Base-by-base conservation (phyloP, 1,140 invertebrate genomes). In the Harlomillsia oculata region DNA sequence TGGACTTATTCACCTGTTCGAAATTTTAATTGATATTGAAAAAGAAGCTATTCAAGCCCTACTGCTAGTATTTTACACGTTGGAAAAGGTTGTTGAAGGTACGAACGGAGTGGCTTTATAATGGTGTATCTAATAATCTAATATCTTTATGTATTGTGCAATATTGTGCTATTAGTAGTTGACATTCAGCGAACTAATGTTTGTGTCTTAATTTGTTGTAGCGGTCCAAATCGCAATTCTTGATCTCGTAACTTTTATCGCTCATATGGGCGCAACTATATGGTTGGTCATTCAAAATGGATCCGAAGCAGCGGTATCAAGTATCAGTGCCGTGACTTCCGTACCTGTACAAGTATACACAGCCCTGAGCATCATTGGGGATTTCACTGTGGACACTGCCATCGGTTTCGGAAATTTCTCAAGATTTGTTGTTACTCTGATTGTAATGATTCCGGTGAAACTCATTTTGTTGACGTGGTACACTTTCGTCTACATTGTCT, bases 301-400 rank as follows among this genome's bases (percentile, higher is more conserved):
- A 14, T 36, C 32, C 16, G 14, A 5, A 11, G 29, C 16, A 34
- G 16, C 32, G 23, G 20, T 18, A 26, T 5, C n/a, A 21, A 48
- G 29, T 16, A n/a, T 49, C 6, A 32, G 30, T 21, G 30, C 34
- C n/a, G 41, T 60, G 18, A 36, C 28, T 21, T 18, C 37, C 25
- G 28, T 62, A 32, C 60, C 60, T 3, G 21, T 18, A 11, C 60
- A 62, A 46, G n/a, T 62, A 6, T 39, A 34, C 14, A 20, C 32
- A 39, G 56, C 60, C 0, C 32, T 62, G 5, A 37, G 34, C 20
- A 44, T 62, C 2, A 58, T 62, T 43, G 60, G 60, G 16, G 60
- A 62, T 20, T 62, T 52, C 13, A 8, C 39, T n/a, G 5, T 62
- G 5, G 18, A 28, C 1, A 18, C 16, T n/a, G 2, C 23, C 1